Evolutionary conservation across 2,888 invertebrate genomes (phyloP).

Genomic region (Cataglyphis cursor): DNA sequence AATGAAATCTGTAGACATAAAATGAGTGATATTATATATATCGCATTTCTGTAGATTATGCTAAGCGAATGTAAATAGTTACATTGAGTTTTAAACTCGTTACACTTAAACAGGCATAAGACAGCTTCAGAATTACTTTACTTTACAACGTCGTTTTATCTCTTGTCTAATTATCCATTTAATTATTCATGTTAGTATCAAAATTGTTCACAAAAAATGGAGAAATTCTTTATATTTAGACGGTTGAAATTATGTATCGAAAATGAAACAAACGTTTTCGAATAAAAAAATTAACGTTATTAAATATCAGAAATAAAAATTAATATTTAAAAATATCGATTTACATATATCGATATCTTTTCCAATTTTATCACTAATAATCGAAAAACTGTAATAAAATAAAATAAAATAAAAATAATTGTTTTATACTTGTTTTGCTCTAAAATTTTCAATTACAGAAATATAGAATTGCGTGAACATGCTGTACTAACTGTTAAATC

Average conservation of each 20-base stretch:
- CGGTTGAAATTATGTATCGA: slow-evolving; percentile 32
- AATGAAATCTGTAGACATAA: slow-evolving; percentile 39
- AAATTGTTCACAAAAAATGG: slow-evolving; percentile 28
- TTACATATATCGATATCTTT: background rate
- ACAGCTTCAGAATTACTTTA: slow-evolving; percentile 34
- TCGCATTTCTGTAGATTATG: slow-evolving; percentile 32
- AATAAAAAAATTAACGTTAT: slow-evolving; percentile 16
- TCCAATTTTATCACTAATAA: slow-evolving; percentile 5
- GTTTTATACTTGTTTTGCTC: slow-evolving; percentile 2
- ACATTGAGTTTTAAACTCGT: slow-evolving; percentile 49
- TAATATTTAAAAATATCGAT: slow-evolving; percentile 14
- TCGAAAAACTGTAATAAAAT: background rate
- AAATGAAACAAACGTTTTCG: slow-evolving; percentile 14
- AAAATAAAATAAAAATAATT: slow-evolving; percentile 38
- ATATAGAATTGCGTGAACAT: background rate
- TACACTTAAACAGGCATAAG: slow-evolving; percentile 46
- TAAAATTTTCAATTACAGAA: background rate
- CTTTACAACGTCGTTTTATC: slow-evolving; percentile 26
- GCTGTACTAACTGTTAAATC: slow-evolving; percentile 20
- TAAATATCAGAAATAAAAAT: background rate
- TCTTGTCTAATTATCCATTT: slow-evolving; percentile 47
- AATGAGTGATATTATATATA: slow-evolving; percentile 28
- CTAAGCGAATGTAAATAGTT: slow-evolving; percentile 41
- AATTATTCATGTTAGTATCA: slow-evolving; percentile 45
- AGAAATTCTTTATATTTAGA: slow-evolving; percentile 31